Conservation (phyloP, 2,888 invertebrate species). For the Cepaea hortensis region DNA sequence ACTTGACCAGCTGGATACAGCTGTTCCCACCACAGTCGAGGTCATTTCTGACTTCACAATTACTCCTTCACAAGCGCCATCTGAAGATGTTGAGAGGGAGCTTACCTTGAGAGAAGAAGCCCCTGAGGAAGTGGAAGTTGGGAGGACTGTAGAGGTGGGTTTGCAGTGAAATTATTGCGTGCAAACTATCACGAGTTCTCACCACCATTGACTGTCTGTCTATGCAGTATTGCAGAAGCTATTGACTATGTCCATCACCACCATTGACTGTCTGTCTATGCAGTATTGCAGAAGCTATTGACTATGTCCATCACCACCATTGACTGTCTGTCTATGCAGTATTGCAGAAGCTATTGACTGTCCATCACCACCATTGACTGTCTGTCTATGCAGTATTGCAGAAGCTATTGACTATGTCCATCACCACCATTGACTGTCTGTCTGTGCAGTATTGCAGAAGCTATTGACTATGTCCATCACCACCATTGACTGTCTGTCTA, state of each 20-base stretch:
- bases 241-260: not conserved
- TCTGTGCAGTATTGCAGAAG: too few relatives aligned
- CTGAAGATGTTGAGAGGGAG: slow-evolving; percentile 29
- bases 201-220: not conserved
- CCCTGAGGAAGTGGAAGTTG: slow-evolving; percentile 38
- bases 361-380: slow-evolving; percentile 5
- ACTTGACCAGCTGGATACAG: not conserved
- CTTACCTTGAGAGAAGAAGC: slow-evolving; percentile 26
- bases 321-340: too few relatives aligned
- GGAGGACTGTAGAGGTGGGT: slow-evolving; percentile 49
- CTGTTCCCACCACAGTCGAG: slow-evolving; percentile 15
- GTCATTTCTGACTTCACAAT: slow-evolving; percentile 30
- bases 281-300: too few relatives aligned
- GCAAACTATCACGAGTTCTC: slow-evolving; percentile 19
- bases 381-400: not conserved
- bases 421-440: too few relatives aligned
- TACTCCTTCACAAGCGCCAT: slow-evolving; percentile 10
- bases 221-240: not conserved
- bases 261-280: too few relatives aligned
- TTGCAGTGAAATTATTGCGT: slow-evolving; percentile 31
- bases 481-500: too few relatives aligned
- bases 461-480: too few relatives aligned
- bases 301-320: too few relatives aligned
- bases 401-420: not conserved
- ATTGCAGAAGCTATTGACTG: not conserved